Percentiles rank a stretch among this genome's conserved stretches.
Evolutionary conservation across 92 coral and sea anemone species (phyloP).

Genomic region (Zoanthus sociatus): DNA sequence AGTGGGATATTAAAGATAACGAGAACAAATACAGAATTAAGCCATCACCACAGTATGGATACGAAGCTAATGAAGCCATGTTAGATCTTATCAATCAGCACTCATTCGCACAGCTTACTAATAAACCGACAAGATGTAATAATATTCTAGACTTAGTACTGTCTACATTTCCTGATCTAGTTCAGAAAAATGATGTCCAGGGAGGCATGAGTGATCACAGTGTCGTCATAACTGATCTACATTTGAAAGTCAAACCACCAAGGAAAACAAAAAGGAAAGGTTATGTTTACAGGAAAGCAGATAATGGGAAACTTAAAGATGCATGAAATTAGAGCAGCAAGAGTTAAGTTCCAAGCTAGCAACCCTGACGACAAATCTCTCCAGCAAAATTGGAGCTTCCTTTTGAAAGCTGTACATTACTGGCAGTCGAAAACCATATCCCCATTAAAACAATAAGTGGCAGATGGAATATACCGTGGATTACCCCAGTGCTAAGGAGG

Average conservation of each 20-base stretch:
- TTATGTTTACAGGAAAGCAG: not conserved
- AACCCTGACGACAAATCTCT: too few species aligned
- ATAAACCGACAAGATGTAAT: too few species aligned
- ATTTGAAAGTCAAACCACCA: not conserved
- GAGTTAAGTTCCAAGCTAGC: slow-evolving; percentile 1
- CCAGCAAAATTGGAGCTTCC: slow-evolving; percentile 43
- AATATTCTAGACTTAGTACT: too few species aligned
- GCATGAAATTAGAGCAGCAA: slow-evolving; percentile 7
- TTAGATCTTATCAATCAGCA: not conserved
- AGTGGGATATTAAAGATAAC: slow-evolving; percentile 1
- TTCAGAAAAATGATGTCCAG: too few species aligned
- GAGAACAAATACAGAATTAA: not conserved
- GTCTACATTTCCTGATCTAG: too few species aligned
- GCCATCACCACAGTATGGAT: not conserved
- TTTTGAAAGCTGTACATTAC: slow-evolving; percentile 17
- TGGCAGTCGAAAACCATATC: slow-evolving; percentile 36
- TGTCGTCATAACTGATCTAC: slow-evolving; percentile 2
- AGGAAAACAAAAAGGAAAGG: not conserved
- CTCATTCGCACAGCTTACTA: too few species aligned
- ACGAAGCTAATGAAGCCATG: not conserved
- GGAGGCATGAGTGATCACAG: too few species aligned
- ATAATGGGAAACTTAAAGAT: not conserved
- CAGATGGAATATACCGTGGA: slow-evolving; percentile 60
- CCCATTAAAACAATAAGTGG: slow-evolving; percentile 46
- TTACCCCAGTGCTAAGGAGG: slow-evolving; percentile 40